These are phyloP conservation scores for Cecropterus lyciades DNA, from an alignment of 1,140 invertebrate species.

Conservation along the genomic window DNA sequence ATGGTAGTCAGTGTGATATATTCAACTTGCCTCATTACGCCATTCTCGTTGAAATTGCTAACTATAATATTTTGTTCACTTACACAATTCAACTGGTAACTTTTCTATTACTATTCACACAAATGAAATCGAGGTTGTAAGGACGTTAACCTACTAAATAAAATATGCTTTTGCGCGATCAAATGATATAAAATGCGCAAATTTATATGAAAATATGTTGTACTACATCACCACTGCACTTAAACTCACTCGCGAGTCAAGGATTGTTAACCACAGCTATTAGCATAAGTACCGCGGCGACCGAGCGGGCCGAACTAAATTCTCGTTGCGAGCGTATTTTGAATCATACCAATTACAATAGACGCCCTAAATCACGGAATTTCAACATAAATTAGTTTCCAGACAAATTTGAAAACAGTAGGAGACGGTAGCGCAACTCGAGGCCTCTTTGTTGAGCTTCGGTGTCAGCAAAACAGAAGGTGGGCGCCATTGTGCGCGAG, in stretches of 20 bases:
- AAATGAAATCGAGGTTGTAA: background rate
- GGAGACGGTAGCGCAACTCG: constrained; percentile 79
- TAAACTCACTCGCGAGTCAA: constrained; percentile 48
- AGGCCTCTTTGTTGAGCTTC: constrained; percentile 71
- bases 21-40: too few species aligned
- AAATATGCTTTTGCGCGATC: background rate
- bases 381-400: constrained; percentile 71
- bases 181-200: constrained; percentile 4
- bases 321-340: constrained; percentile 47
- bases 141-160: too few species aligned
- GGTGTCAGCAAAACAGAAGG: constrained; percentile 82
- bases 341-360: constrained; percentile 77
- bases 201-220: constrained; percentile 28
- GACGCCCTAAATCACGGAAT: constrained; percentile 71
- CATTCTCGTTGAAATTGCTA: too few species aligned
- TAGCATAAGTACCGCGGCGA: constrained; percentile 48
- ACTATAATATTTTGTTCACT: too few species aligned
- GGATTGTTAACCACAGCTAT: constrained; percentile 45
- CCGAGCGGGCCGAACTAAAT: constrained; percentile 61
- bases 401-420: constrained; percentile 83
- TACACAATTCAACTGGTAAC: too few species aligned
- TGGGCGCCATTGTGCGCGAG: constrained; percentile 75
- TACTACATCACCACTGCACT: constrained; percentile 42
- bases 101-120: too few species aligned
- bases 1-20: too few species aligned